Conservation (phyloP, 2,113 vertebrate genomes). For the Oriolus oriolus region DNA sequence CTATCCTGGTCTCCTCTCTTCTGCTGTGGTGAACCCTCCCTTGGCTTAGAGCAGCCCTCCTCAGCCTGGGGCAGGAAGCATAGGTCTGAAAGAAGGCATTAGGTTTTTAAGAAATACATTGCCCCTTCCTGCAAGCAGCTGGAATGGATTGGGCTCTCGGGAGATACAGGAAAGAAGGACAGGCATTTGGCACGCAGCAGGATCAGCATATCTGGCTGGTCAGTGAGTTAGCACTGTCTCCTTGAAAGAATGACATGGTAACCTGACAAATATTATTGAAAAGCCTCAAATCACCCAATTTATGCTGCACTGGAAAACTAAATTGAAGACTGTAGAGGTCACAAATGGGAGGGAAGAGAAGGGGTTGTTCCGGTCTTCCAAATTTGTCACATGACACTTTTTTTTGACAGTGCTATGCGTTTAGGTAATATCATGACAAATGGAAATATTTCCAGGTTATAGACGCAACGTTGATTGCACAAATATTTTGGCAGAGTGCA, state of each 20-base stretch:
- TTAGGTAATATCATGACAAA: not conserved
- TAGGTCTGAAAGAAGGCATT: not conserved
- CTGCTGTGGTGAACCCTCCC: not conserved
- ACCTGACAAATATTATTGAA: not conserved
- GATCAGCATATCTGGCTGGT: not conserved
- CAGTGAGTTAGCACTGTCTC: not conserved
- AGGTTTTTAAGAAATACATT: not conserved
- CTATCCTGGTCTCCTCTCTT: not conserved
- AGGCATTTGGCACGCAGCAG: not conserved
- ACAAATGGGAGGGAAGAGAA: not conserved
- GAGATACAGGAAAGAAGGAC: not conserved
- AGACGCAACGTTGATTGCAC: not conserved
- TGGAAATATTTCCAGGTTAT: not conserved
- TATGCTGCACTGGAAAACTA: not conserved
- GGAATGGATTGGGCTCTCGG: fast-evolving
- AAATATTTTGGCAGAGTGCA: not conserved
- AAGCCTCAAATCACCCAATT: not conserved
- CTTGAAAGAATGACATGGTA: not conserved
- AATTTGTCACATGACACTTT: not conserved
- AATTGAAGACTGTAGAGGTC: not conserved
- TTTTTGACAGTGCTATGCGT: not conserved
- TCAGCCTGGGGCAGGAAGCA: not conserved
- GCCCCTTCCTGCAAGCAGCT: not conserved
- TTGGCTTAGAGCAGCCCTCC: not conserved
- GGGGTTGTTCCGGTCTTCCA: not conserved